A percentile compares a stretch with the other conserved stretches of the same genome.
Conservation (phyloP, 2,113 vertebrate genomes). For the Vimba vimba region DNA sequence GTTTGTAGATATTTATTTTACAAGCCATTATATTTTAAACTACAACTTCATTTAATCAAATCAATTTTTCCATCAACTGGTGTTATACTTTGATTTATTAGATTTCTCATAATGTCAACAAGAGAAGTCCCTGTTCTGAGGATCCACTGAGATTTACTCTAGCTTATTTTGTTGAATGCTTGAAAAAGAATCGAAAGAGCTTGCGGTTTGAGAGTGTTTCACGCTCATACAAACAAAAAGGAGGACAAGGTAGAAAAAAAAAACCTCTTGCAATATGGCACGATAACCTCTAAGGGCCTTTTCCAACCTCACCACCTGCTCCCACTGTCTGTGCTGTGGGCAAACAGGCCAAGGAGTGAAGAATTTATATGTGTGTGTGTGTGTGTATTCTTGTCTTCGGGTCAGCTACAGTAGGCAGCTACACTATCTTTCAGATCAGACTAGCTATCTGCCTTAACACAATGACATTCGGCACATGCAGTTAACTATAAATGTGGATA, state of each 20-base stretch:
- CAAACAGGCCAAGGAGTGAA: conserved; percentile 28
- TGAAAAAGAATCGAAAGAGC: neutral
- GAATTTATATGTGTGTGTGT: conserved; percentile 7
- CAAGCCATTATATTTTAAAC: neutral
- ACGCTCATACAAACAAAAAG: neutral
- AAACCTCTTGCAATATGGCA: conserved; percentile 19
- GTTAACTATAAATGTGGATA: neutral
- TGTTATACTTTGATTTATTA: neutral
- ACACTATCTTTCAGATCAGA: conserved; percentile 1
- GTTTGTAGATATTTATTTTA: neutral
- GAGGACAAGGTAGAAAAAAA: conserved; percentile 31
- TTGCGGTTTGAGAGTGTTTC: neutral
- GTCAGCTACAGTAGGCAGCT: conserved; percentile 3
- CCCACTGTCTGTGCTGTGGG: conserved; percentile 35
- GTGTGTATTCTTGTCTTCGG: conserved; percentile 10
- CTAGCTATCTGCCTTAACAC: neutral
- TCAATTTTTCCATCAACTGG: neutral
- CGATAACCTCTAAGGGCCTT: conserved; percentile 34
- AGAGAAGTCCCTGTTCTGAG: neutral
- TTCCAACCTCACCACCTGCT: conserved; percentile 40
- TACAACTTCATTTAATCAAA: neutral
- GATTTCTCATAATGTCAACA: neutral
- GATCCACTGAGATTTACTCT: neutral
- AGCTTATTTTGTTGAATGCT: neutral
- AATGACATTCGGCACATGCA: conserved; percentile 41